Conservation (phyloP, 2,113 vertebrate genomes). For the Entomyzon cyanotis region DNA sequence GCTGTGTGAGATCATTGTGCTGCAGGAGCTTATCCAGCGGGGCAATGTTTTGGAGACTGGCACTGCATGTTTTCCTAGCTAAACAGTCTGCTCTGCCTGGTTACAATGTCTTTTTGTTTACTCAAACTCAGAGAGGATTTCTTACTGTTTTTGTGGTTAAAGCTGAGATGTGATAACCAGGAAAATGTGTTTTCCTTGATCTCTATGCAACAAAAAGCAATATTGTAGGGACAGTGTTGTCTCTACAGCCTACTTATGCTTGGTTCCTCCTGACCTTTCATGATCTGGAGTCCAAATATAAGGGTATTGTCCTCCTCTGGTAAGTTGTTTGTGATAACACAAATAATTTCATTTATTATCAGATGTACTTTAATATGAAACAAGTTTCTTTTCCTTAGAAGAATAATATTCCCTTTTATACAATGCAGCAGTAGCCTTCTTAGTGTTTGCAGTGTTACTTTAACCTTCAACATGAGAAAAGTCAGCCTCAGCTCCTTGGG, state of each 20-base stretch:
- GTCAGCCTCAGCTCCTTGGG: background rate
- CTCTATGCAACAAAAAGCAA: background rate
- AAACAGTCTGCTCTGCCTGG: slow-evolving; percentile 7
- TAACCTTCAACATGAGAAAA: background rate
- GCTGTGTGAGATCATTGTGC: slow-evolving; percentile 23
- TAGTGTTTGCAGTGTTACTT: background rate
- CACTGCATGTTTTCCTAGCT: background rate
- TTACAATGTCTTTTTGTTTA: slow-evolving; percentile 36
- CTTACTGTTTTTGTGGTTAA: background rate
- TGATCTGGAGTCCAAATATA: background rate
- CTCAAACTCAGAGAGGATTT: background rate
- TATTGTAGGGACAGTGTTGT: background rate
- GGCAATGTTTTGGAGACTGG: slow-evolving; percentile 16
- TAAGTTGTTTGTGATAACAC: background rate
- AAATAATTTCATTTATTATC: background rate
- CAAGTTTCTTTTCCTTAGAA: background rate
- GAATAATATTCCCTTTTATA: background rate
- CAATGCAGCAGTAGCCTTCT: background rate
- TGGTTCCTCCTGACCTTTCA: background rate
- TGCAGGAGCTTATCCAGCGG: background rate
- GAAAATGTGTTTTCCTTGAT: background rate
- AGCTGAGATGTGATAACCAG: background rate
- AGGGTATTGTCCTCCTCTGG: background rate
- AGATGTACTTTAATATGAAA: background rate
- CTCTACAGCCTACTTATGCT: background rate